A percentile compares a stretch with the other conserved stretches of the same genome.
These are phyloP conservation scores for Urosaurus nigricauda DNA, from an alignment of 2,797 vertebrate species.

Conservation along the genomic window DNA sequence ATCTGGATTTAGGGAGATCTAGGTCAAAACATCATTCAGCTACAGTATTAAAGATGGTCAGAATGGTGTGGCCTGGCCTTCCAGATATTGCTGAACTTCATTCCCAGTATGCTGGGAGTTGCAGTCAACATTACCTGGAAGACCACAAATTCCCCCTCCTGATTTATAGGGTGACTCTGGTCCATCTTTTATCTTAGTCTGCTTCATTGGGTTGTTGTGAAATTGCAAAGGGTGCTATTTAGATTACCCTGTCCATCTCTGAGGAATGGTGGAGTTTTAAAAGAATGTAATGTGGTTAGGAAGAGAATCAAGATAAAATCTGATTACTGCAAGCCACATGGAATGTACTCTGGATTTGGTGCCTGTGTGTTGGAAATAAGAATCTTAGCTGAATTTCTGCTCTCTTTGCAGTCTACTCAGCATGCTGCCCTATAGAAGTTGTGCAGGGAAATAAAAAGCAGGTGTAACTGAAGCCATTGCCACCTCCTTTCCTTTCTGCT, in stretches of 20 bases:
- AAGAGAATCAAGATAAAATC: background rate
- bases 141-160: too few relatives aligned
- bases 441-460: background rate
- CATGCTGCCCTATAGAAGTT: background rate
- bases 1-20: too few relatives aligned
- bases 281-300: background rate
- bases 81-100: too few relatives aligned
- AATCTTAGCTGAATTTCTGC: background rate
- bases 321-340: background rate
- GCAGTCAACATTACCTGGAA: too few relatives aligned
- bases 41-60: background rate
- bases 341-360: slow-evolving; percentile 9
- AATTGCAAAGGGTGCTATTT: too few relatives aligned
- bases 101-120: too few relatives aligned
- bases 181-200: background rate
- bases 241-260: background rate
- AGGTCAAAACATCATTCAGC: background rate
- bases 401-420: slow-evolving; percentile 20
- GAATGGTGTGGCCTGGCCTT: too few relatives aligned
- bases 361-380: background rate
- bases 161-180: background rate
- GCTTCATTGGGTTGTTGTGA: background rate
- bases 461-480: background rate
- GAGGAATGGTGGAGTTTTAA: background rate
- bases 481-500: slow-evolving; percentile 21